Percentiles rank a stretch among this genome's conserved stretches.
Conservation (phyloP, 2,113 vertebrate species). For the Gavialis gangeticus region DNA sequence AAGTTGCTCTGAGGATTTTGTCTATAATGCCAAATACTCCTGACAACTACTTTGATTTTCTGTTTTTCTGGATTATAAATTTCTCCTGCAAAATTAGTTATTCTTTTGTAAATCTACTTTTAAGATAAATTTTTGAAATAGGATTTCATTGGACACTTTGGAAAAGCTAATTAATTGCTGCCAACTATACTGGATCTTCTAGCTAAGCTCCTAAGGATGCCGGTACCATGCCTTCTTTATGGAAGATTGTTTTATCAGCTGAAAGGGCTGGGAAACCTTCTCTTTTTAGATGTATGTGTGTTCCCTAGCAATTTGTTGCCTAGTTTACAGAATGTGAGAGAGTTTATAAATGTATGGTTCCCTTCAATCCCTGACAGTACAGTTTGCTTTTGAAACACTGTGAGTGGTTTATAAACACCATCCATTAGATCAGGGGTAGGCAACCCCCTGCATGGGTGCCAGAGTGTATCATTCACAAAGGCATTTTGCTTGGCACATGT, state of each 20-base stretch:
- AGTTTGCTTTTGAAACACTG: not conserved
- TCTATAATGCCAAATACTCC: not conserved
- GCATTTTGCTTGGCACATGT: no score
- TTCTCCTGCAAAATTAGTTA: not conserved
- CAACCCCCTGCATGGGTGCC: no score
- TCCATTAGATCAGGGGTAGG: not conserved
- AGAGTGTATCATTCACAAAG: no score
- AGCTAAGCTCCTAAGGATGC: slow-evolving; percentile 31
- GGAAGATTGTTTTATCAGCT: slow-evolving; percentile 3
- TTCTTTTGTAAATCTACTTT: not conserved
- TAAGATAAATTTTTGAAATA: not conserved
- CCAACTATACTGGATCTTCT: not conserved
- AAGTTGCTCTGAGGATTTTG: not conserved
- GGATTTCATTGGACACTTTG: slow-evolving; percentile 10
- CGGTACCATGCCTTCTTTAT: not conserved
- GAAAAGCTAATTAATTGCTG: not conserved
- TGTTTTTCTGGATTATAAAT: not conserved
- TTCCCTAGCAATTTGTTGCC: not conserved
- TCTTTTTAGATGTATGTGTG: not conserved
- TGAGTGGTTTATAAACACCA: not conserved
- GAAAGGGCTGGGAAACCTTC: not conserved
- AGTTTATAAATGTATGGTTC: not conserved
- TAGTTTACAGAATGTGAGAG: not conserved
- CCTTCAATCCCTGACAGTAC: not conserved
- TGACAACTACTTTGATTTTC: not conserved